Evolutionary conservation across 1,140 invertebrate species (phyloP).

Genomic region (Bicyclus anynana): DNA sequence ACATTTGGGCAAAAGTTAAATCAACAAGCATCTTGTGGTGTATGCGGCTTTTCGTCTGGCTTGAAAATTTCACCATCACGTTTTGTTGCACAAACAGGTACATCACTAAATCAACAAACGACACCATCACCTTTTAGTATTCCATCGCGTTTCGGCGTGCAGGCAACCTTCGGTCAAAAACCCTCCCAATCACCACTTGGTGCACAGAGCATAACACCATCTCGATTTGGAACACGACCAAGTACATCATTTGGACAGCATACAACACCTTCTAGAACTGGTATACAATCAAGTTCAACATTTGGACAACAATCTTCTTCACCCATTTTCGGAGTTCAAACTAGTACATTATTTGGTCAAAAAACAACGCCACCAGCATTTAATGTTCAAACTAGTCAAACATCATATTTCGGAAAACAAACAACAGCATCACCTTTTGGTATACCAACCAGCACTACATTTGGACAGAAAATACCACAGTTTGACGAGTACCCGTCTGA

Average conservation of each 20-base stretch:
- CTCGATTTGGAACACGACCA: not conserved
- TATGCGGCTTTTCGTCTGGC: too few relatives aligned
- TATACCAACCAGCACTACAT: not conserved
- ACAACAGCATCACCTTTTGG: not conserved
- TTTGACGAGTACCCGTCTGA: not conserved
- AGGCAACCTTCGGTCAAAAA: not conserved
- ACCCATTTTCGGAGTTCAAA: not conserved
- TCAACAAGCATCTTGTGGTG: too few relatives aligned
- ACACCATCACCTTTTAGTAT: too few relatives aligned
- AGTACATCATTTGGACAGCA: not conserved
- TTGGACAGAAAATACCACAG: slow-evolving; percentile 12
- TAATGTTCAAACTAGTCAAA: not conserved
- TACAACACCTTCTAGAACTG: not conserved
- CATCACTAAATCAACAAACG: too few relatives aligned
- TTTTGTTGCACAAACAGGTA: too few relatives aligned
- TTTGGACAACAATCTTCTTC: not conserved
- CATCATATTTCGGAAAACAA: slow-evolving; percentile 14
- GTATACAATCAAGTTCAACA: not conserved
- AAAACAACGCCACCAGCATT: not conserved
- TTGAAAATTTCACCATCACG: too few relatives aligned
- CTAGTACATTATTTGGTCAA: not conserved
- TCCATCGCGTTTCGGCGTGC: not conserved
- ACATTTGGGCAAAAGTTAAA: too few relatives aligned
- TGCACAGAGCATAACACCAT: not conserved
- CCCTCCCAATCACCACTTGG: not conserved